phyloP scores from a whole-genome alignment of 2,888 invertebrate genomes.

The Chrysomela aeneicollis region DNA sequence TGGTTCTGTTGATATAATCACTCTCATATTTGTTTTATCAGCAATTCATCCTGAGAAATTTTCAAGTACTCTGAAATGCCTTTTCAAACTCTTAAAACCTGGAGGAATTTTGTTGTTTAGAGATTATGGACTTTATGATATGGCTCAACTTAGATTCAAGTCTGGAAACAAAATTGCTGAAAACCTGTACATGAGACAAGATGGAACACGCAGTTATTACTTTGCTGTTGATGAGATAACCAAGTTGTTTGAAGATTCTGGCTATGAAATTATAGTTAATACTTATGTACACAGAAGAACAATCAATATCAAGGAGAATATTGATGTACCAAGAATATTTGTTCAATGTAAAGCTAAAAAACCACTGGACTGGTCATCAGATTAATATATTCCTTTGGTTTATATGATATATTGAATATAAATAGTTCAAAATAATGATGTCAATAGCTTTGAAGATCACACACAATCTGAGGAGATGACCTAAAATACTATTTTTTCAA shows the following conservation, averaged over 20 bases:
- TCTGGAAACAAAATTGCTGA: slow-evolving; percentile 91
- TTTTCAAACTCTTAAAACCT: slow-evolving; percentile 71
- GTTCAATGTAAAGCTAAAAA: slow-evolving; percentile 83
- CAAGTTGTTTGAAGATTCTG: slow-evolving; percentile 70
- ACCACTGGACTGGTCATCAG: slow-evolving; percentile 13
- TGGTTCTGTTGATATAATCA: slow-evolving; percentile 77
- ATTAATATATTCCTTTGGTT: too few relatives aligned
- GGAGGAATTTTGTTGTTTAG: slow-evolving; percentile 87
- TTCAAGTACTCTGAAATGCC: slow-evolving; percentile 68
- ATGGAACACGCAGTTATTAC: slow-evolving; percentile 91
- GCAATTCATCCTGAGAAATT: slow-evolving; percentile 92
- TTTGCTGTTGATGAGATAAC: slow-evolving; percentile 77
- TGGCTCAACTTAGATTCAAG: slow-evolving; percentile 94
- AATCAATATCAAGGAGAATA: slow-evolving; percentile 89
- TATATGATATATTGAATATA: too few relatives aligned
- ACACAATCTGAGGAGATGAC: too few relatives aligned
- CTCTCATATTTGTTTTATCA: slow-evolving; percentile 94
- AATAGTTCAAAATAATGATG: too few relatives aligned
- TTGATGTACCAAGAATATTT: slow-evolving; percentile 92
- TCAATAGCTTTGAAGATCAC: too few relatives aligned
- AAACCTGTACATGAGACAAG: slow-evolving; percentile 94
- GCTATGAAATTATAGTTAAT: slow-evolving; percentile 75
- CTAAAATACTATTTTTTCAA: too few relatives aligned
- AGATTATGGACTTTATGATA: slow-evolving; percentile 95
- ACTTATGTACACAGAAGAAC: slow-evolving; percentile 88